A percentile compares a stretch with the other conserved stretches of the same genome.
These are phyloP conservation scores for Prionailurus viverrinus DNA, from an alignment of 2,113 vertebrate genomes.

Conservation along the genomic window DNA sequence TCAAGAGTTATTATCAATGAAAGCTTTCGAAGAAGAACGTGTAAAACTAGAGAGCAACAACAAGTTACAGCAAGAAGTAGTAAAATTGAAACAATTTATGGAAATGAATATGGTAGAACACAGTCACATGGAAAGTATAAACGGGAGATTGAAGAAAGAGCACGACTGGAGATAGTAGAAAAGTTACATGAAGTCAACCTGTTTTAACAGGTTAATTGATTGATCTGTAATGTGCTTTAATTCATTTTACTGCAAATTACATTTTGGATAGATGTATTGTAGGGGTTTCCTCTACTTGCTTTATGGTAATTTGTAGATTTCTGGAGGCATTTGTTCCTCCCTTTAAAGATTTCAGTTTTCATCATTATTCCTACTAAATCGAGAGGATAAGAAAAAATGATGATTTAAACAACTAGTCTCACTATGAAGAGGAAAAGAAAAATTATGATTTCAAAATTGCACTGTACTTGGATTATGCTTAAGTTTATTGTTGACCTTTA, in stretches of 20 bases:
- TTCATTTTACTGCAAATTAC: background rate
- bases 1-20: conserved; percentile 89
- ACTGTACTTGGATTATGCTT: background rate
- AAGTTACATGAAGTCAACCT: conserved; percentile 95
- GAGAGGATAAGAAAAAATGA: background rate
- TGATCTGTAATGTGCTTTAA: background rate
- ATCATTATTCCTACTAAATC: background rate
- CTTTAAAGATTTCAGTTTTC: background rate
- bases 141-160: conserved; percentile 90
- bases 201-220: conserved; percentile 92
- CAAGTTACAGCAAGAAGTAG: conserved; percentile 90
- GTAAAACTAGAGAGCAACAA: conserved; percentile 91
- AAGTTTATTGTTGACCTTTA: background rate
- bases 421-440: background rate
- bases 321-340: background rate
- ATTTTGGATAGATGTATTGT: background rate
- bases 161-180: conserved; percentile 90
- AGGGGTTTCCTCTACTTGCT: background rate
- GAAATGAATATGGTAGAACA: conserved; percentile 87
- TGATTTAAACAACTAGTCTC: background rate
- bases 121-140: conserved; percentile 90
- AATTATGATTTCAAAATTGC: background rate
- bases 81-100: conserved; percentile 86
- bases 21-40: conserved; percentile 82
- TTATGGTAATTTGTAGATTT: background rate